These are phyloP conservation scores for Maniola jurtina DNA, from an alignment of 1,140 invertebrate species.

Conservation along the genomic window DNA sequence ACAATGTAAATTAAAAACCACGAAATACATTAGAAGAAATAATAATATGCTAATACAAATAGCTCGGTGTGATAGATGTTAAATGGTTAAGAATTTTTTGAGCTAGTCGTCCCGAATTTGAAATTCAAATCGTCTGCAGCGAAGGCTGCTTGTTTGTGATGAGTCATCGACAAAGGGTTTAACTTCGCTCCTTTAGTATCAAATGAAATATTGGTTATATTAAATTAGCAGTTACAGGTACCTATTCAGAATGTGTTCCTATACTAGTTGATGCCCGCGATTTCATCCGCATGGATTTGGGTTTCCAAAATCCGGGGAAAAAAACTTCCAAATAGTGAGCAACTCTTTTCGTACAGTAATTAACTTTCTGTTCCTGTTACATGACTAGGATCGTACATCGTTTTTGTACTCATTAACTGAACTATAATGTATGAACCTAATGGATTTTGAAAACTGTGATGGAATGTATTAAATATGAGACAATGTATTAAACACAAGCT, in stretches of 20 bases:
- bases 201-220: slow-evolving; percentile 9
- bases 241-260: too few species aligned
- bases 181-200: slow-evolving; percentile 12
- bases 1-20: slow-evolving; percentile 11
- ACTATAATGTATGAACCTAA: too few species aligned
- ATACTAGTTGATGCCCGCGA: not conserved
- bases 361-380: too few species aligned
- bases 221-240: not conserved
- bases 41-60: slow-evolving; percentile 32
- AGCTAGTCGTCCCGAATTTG: slow-evolving; percentile 43
- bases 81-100: slow-evolving; percentile 33
- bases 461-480: too few species aligned
- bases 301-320: too few species aligned
- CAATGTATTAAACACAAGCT: too few species aligned
- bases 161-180: slow-evolving; percentile 38
- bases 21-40: slow-evolving; percentile 26
- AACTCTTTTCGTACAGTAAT: too few species aligned
- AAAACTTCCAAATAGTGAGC: too few species aligned
- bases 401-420: too few species aligned
- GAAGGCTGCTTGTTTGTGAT: slow-evolving; percentile 44
- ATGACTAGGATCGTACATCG: too few species aligned
- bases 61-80: slow-evolving; percentile 28
- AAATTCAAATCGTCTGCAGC: slow-evolving; percentile 47
- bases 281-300: too few species aligned
- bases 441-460: too few species aligned